Conservation (phyloP, 2,888 invertebrate genomes). For the Acanthosepion esculentum region DNA sequence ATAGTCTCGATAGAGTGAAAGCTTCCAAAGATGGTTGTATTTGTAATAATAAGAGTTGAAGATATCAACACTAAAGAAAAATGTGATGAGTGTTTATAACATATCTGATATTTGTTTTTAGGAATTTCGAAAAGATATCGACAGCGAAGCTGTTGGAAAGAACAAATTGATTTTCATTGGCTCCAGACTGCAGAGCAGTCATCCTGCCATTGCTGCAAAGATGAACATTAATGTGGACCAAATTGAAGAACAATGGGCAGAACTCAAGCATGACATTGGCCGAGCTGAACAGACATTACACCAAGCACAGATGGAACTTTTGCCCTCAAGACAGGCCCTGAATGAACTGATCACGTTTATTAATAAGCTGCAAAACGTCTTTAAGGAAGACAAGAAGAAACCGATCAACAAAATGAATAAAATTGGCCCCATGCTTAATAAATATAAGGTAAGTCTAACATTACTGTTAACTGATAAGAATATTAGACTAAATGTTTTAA, state of each 20-base stretch:
- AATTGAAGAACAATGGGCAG: slow-evolving; percentile 69
- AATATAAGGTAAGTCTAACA: slow-evolving; percentile 66
- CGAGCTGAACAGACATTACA: slow-evolving; percentile 69
- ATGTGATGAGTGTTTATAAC: no score
- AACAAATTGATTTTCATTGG: slow-evolving; percentile 66
- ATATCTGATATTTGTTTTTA: slow-evolving; percentile 52
- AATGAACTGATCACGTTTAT: slow-evolving; percentile 70
- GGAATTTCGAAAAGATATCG: slow-evolving; percentile 73
- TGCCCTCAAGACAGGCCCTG: slow-evolving; percentile 73
- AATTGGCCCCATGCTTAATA: slow-evolving; percentile 67
- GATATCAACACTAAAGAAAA: no score
- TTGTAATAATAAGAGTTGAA: no score
- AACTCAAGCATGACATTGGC: slow-evolving; percentile 66
- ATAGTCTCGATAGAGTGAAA: no score
- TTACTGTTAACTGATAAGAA: no score
- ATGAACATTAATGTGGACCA: slow-evolving; percentile 61
- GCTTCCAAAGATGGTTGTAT: no score
- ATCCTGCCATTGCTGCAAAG: slow-evolving; percentile 62
- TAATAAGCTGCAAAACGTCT: slow-evolving; percentile 63
- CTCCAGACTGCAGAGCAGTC: slow-evolving; percentile 64
- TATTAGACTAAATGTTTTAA: no score
- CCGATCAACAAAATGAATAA: slow-evolving; percentile 65
- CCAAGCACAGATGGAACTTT: slow-evolving; percentile 71
- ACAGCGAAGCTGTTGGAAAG: slow-evolving; percentile 67
- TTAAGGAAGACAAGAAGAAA: slow-evolving; percentile 63